phyloP scores from a whole-genome alignment of 2,888 invertebrate species.

The Blomia tropicalis region DNA sequence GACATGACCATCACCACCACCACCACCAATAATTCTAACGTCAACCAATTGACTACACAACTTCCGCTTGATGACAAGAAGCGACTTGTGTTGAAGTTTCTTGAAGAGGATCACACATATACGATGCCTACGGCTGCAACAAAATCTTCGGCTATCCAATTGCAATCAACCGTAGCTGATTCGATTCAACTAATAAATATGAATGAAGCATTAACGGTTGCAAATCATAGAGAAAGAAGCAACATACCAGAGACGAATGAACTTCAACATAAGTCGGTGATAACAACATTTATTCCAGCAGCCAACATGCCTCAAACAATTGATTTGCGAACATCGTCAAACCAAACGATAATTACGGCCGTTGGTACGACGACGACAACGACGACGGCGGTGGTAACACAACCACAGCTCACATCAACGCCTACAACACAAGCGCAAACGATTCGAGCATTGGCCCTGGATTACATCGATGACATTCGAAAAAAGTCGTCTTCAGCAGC shows the following conservation, averaged over 20 bases:
- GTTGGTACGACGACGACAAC: neutral
- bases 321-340: neutral
- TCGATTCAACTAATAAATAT: neutral
- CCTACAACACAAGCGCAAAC: neutral
- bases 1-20: neutral
- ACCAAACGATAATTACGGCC: neutral
- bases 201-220: neutral
- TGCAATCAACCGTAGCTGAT: neutral
- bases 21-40: neutral
- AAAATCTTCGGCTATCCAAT: neutral
- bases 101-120: conserved; percentile 12
- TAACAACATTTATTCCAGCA: neutral
- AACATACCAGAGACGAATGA: neutral
- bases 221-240: too few relatives aligned
- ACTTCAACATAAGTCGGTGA: neutral
- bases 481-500: conserved; percentile 13
- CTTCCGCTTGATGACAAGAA: neutral
- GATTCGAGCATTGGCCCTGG: conserved; percentile 18
- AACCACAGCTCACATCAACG: neutral
- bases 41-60: neutral
- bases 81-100: neutral
- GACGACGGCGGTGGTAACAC: neutral
- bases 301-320: neutral
- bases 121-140: neutral
- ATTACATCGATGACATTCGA: conserved; percentile 22